These are phyloP conservation scores for Echinarachnius parma DNA, from an alignment of 53 echinoderm and acorn worm species.

Conservation along the genomic window DNA sequence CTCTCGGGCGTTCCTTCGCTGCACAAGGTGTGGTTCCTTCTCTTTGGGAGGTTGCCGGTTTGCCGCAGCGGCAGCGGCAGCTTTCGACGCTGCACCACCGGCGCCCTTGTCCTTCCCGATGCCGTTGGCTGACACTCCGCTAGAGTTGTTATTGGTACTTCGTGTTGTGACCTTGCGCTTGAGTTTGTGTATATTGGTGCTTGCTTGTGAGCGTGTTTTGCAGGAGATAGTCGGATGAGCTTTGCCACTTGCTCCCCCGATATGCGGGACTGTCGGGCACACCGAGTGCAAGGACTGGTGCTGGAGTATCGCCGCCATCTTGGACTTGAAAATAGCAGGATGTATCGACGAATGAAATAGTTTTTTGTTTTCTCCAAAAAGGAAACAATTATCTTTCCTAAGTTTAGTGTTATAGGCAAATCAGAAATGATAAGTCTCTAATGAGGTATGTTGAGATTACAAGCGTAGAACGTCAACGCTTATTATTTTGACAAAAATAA, in stretches of 20 bases:
- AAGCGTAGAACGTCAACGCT: no score
- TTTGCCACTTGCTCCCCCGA: neutral
- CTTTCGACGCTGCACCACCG: conserved; percentile 16
- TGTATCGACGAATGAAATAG: neutral
- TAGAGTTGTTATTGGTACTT: neutral
- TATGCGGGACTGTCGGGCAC: conserved; percentile 19
- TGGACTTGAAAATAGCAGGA: neutral
- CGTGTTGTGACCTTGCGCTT: conserved; percentile 24
- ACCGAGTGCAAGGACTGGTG: conserved; percentile 10
- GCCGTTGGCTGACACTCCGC: neutral
- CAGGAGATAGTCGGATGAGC: no score
- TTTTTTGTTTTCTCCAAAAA: neutral
- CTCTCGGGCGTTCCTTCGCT: conserved; percentile 92
- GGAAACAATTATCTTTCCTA: no score
- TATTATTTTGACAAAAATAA: no score
- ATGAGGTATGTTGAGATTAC: no score
- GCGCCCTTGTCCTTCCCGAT: neutral
- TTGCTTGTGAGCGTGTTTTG: conserved; percentile 39
- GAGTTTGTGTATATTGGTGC: conserved; percentile 11
- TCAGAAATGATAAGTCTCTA: no score
- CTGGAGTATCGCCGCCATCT: conserved; percentile 26
- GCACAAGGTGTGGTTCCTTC: conserved; percentile 95
- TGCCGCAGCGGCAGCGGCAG: neutral
- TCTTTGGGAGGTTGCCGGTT: conserved; percentile 66
- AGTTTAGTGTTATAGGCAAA: no score